Base-by-base conservation (phyloP, 2,888 invertebrate species). In the Nomada ferruginata region DNA sequence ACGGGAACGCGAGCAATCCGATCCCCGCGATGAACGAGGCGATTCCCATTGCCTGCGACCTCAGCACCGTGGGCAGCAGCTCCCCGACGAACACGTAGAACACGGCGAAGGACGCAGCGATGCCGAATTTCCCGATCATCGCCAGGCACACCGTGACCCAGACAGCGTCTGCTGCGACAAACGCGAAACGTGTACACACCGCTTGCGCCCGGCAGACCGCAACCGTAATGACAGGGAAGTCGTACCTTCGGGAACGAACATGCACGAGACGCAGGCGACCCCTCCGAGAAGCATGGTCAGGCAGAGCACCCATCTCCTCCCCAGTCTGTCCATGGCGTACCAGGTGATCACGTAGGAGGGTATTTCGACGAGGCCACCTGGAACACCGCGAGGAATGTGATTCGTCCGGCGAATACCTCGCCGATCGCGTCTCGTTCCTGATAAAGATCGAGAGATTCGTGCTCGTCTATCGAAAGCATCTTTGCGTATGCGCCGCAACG, bases 11-110 rank as follows among this genome's bases (percentile, higher is more conserved):
- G 44, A 96, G 92, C 11, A 96, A 92, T 0, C 96, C 96, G 36
- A 96, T 92, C 1, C 96, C 96, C 1, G 96, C 94, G 86, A 96
- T 94, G 89, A 96, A 95, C 0, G 96, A 96, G 0, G 96, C 95
- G 47, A 96, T 95, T 0, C 96, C 96, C 96, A 96, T 96, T 0
- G 96, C 96, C 87, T 96, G 95, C 0, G 96, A 95, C 57, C 96
- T 93, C 59, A 96, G 91, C 11, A 96, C 96, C 0, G 96, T 96
- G 0, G 96, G 96, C 83, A 96, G 94, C 4, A 96, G 92, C 89
- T 96, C 96, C 0, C 96, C 96, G 2, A 96, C 96, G 89, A 96
- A 95, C 2, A 96, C 96, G 92, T 96, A 96, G 92, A 96, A 96
- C 0, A 96, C 96, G 0, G 96, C 95, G 89, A 96, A 96, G 0